A percentile compares a stretch with the other conserved stretches of the same genome.
These are phyloP conservation scores for Propithecus perrieri DNA, from an alignment of 2,797 vertebrate genomes.

Conservation along the genomic window DNA sequence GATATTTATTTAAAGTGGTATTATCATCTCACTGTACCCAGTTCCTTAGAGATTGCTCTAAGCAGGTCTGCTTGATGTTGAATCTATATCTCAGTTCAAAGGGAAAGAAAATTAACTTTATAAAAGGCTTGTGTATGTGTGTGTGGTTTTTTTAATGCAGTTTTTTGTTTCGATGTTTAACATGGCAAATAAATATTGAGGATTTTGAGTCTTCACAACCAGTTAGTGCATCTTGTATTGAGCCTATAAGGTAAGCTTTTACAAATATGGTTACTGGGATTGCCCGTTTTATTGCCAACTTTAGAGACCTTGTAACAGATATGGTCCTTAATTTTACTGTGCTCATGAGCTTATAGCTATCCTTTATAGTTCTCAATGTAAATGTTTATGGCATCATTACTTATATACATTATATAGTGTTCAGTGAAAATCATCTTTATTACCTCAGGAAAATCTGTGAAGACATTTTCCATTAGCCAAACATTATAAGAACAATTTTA, in stretches of 20 bases:
- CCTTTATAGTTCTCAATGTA: constrained; percentile 18
- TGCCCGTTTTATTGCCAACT: neutral
- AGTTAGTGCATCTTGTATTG: neutral
- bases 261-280: neutral
- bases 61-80: neutral
- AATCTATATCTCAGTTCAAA: constrained; percentile 16
- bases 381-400: constrained; percentile 26
- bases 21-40: neutral
- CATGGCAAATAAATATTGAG: neutral
- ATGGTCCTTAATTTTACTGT: neutral
- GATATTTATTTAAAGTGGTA: neutral
- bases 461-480: neutral
- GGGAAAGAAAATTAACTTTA: constrained; percentile 21
- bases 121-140: neutral
- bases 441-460: neutral
- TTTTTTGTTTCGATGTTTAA: neutral
- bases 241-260: neutral
- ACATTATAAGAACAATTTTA: constrained; percentile 15
- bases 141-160: neutral
- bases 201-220: neutral
- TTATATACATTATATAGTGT: neutral
- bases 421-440: constrained; percentile 40
- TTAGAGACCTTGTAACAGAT: neutral
- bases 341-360: neutral
- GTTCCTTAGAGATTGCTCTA: neutral